phyloP scores from a whole-genome alignment of 2,797 vertebrate species.

The Sarcophilus harrisii region DNA sequence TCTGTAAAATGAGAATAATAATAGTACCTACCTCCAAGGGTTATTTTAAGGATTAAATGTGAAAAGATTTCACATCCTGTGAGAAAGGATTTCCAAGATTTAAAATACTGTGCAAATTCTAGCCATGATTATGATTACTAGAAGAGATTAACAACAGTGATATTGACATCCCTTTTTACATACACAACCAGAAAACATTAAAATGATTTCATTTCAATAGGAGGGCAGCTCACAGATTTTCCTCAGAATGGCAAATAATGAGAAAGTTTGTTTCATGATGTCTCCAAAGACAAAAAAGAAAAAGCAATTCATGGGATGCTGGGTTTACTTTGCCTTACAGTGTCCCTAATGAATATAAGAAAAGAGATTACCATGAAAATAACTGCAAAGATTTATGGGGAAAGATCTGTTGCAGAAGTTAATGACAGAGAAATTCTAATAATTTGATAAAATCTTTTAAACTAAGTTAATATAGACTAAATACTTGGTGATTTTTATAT shows the following conservation, averaged over 20 bases:
- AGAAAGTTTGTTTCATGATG: neutral
- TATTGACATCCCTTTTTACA: neutral
- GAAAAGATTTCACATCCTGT: neutral
- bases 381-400: neutral
- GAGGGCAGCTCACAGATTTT: neutral
- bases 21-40: neutral
- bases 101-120: neutral
- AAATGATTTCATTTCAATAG: neutral
- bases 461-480: neutral
- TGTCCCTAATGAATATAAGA: neutral
- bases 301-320: neutral
- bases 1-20: neutral
- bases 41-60: neutral
- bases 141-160: neutral
- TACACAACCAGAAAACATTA: neutral
- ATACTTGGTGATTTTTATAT: neutral
- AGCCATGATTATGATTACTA: neutral
- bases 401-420: neutral
- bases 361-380: neutral
- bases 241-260: neutral
- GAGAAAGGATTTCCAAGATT: neutral
- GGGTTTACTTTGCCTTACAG: neutral
- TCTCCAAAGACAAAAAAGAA: neutral
- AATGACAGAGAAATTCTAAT: neutral
- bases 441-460: neutral